phyloP scores from a whole-genome alignment of 2,888 invertebrate species.

The Nemoura dubitans region DNA sequence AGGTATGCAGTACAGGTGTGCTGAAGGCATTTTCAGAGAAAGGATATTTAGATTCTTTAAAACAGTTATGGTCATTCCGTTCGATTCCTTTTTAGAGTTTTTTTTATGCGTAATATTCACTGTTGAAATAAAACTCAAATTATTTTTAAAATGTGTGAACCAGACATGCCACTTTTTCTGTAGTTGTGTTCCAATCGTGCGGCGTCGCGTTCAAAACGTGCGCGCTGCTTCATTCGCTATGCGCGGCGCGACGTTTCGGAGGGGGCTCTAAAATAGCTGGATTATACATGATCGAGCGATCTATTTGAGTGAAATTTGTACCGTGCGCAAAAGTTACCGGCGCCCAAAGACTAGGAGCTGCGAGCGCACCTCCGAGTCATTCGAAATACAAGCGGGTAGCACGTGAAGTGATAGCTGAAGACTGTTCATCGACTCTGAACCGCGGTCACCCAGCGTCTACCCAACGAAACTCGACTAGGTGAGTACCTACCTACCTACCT shows the following conservation, averaged over 20 bases:
- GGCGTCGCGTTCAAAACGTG: not conserved
- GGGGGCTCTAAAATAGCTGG: slow-evolving; percentile 37
- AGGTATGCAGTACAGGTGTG: too few species aligned
- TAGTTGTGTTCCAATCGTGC: too few species aligned
- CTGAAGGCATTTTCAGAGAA: too few species aligned
- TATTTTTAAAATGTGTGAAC: too few species aligned
- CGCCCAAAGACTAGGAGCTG: slow-evolving; percentile 67
- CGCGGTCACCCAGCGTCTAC: slow-evolving; percentile 44
- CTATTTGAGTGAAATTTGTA: slow-evolving; percentile 52
- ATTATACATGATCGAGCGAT: slow-evolving; percentile 39
- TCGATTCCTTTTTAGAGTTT: too few species aligned
- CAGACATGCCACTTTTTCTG: too few species aligned
- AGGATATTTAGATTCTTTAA: too few species aligned
- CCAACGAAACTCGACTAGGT: slow-evolving; percentile 50
- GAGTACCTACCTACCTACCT: slow-evolving; percentile 29
- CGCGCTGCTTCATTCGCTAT: not conserved
- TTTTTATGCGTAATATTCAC: too few species aligned
- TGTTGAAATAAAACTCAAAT: too few species aligned
- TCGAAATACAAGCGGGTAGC: slow-evolving; percentile 65
- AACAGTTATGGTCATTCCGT: too few species aligned
- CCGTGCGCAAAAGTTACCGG: slow-evolving; percentile 68
- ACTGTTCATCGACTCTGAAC: slow-evolving; percentile 2
- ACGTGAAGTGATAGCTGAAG: slow-evolving; percentile 25
- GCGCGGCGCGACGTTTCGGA: not conserved
- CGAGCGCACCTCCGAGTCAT: slow-evolving; percentile 63